A percentile compares a stretch with the other conserved stretches of the same genome.
Evolutionary conservation across 1,140 invertebrate genomes (phyloP).

Genomic region (Bemisia tabaci): DNA sequence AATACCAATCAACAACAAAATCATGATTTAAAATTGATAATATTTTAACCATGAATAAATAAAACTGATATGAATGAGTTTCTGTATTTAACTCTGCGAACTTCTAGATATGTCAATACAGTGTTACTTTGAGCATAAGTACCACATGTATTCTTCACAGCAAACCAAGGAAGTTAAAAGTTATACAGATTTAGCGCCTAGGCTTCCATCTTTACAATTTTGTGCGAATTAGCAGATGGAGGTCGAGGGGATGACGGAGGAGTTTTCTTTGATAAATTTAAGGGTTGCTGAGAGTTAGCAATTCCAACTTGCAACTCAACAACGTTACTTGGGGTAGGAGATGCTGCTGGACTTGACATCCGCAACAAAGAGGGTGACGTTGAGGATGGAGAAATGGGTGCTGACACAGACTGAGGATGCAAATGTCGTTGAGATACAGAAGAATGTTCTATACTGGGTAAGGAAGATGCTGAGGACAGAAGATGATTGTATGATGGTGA

Average conservation of each 20-base stretch:
- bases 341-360: constrained; percentile 26
- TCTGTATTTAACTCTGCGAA: background rate
- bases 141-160: background rate
- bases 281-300: constrained; percentile 54
- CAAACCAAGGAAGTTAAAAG: background rate
- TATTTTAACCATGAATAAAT: background rate
- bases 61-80: background rate
- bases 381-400: constrained; percentile 34
- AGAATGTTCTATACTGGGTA: constrained; percentile 6
- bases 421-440: constrained; percentile 19
- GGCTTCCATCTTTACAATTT: background rate
- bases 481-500: constrained; percentile 10
- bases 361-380: constrained; percentile 26
- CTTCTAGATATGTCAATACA: background rate
- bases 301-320: constrained; percentile 69
- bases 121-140: background rate
- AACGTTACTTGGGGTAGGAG: constrained; percentile 34
- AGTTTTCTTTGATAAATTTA: constrained; percentile 79
- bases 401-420: constrained; percentile 38
- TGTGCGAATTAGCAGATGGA: constrained; percentile 6
- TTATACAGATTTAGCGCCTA: background rate
- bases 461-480: constrained; percentile 28
- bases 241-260: constrained; percentile 54
- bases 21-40: background rate
- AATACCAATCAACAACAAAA: background rate